Evolutionary conservation across 1,140 invertebrate genomes (phyloP), one percentile per base, ranked within the genome.

Genomic region (Maconellicoccus hirsutus): DNA sequence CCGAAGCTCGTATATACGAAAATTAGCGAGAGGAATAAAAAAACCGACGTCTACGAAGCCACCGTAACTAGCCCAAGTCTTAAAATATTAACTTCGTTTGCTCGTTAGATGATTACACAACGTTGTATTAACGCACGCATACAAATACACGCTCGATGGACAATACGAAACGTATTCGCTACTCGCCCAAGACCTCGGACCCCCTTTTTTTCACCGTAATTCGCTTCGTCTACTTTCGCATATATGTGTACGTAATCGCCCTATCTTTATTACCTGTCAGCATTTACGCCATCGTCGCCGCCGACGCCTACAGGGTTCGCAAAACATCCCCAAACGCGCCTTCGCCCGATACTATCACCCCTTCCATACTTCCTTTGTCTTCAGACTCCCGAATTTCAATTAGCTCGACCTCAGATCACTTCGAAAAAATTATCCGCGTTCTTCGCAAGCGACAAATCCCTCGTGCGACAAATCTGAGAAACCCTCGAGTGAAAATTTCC

Each of bases 261-360:
- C 42, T 52, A 52, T 52, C 42, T 52, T 52, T 52, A 52, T 52
- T 52, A 52, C 42, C 42, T 52, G 42, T 52, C 42, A 52, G 42
- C 42, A 52, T 52, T 52, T 52, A 52, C 42, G 12, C 42, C 6
- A 38, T 38, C n/a, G n/a, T 38, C 33, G 14, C 33, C 33, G 14
- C 14, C 14, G 6, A 38, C 33, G 6, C 14, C 10, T 52, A 52
- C 42, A 16, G 42, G 42, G 42, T 52, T 52, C 42, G 42, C 16
- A 52, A 52, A 52, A 52, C 29, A 12, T n/a, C n/a, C n/a, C n/a
- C n/a, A n/a, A n/a, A n/a, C n/a, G n/a, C n/a, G n/a, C n/a, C n/a
- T n/a, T n/a, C n/a, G n/a, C n/a, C n/a, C n/a, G n/a, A n/a, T n/a
- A n/a, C n/a, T n/a, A n/a, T n/a, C n/a, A n/a, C n/a, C n/a, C n/a